These are phyloP conservation scores for Thymallus thymallus DNA, from an alignment of 2,113 vertebrate species.

Conservation along the genomic window DNA sequence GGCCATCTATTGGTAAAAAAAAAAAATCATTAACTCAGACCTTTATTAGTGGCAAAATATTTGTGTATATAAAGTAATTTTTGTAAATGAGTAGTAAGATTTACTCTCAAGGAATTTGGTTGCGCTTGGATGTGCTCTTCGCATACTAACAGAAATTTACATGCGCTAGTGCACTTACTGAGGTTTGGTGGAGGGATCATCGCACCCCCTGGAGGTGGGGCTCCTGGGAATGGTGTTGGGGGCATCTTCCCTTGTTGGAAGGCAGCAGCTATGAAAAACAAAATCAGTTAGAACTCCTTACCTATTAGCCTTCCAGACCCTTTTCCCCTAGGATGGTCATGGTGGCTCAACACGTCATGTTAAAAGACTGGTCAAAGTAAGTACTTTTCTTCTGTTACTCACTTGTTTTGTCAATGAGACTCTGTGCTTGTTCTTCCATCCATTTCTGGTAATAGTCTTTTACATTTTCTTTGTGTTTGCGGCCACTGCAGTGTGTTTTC, in stretches of 20 bases:
- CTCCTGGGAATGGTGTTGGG: slow-evolving; percentile 89
- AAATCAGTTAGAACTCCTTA: slow-evolving; percentile 1
- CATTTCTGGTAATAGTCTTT: slow-evolving; percentile 99
- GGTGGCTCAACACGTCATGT: too few relatives aligned
- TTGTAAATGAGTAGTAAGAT: too few relatives aligned
- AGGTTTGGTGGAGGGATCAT: slow-evolving; percentile 26
- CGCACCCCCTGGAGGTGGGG: slow-evolving; percentile 80
- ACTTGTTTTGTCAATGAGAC: slow-evolving; percentile 99
- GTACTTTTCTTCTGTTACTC: slow-evolving; percentile 42
- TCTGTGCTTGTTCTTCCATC: slow-evolving; percentile 99
- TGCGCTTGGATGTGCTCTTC: too few relatives aligned
- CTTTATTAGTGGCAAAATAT: too few relatives aligned
- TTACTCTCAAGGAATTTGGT: too few relatives aligned
- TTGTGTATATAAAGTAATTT: too few relatives aligned
- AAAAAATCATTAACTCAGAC: too few relatives aligned
- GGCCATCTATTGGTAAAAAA: slow-evolving; percentile 66
- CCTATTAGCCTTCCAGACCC: too few relatives aligned
- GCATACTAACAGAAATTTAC: too few relatives aligned
- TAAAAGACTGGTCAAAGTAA: too few relatives aligned
- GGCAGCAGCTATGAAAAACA: slow-evolving; percentile 82
- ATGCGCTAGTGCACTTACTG: slow-evolving; percentile 5
- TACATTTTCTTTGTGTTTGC: slow-evolving; percentile 98
- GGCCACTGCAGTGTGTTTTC: slow-evolving; percentile 96
- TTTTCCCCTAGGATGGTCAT: too few relatives aligned
- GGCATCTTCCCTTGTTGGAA: slow-evolving; percentile 99